phyloP scores from a whole-genome alignment of 2,888 invertebrate genomes.

The Dermolepida albohirtum region DNA sequence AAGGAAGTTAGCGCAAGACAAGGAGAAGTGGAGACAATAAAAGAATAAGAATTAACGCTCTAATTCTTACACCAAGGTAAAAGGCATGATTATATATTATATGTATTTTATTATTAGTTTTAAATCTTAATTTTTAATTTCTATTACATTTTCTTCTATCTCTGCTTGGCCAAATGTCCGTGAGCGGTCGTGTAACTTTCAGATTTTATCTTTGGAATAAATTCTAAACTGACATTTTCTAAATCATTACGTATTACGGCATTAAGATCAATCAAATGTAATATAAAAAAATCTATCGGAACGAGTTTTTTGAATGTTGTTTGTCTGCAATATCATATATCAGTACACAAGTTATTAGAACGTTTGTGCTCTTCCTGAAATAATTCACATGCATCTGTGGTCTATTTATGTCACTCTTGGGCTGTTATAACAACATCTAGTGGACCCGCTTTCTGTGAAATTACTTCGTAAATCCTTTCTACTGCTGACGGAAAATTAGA shows the following conservation, averaged over 20 bases:
- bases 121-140: too few species aligned
- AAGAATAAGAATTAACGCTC: too few species aligned
- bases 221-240: slow-evolving; percentile 17
- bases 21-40: too few species aligned
- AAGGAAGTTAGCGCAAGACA: too few species aligned
- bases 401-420: slow-evolving; percentile 34
- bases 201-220: slow-evolving; percentile 10
- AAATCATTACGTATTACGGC: slow-evolving; percentile 19
- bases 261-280: slow-evolving; percentile 23
- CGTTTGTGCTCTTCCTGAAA: slow-evolving; percentile 29
- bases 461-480: slow-evolving; percentile 28
- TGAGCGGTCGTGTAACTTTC: too few species aligned
- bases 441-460: slow-evolving; percentile 12
- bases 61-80: too few species aligned
- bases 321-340: slow-evolving; percentile 24
- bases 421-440: slow-evolving; percentile 25
- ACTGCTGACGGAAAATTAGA: slow-evolving; percentile 32
- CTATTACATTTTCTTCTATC: too few species aligned
- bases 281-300: slow-evolving; percentile 10
- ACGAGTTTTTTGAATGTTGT: slow-evolving; percentile 21
- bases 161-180: too few species aligned
- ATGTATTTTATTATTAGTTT: too few species aligned
- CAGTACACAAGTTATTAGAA: slow-evolving; percentile 29
- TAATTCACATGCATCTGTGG: slow-evolving; percentile 25
- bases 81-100: too few species aligned